phyloP scores from a whole-genome alignment of 2,113 vertebrate species.

The Saguinus imperator region DNA sequence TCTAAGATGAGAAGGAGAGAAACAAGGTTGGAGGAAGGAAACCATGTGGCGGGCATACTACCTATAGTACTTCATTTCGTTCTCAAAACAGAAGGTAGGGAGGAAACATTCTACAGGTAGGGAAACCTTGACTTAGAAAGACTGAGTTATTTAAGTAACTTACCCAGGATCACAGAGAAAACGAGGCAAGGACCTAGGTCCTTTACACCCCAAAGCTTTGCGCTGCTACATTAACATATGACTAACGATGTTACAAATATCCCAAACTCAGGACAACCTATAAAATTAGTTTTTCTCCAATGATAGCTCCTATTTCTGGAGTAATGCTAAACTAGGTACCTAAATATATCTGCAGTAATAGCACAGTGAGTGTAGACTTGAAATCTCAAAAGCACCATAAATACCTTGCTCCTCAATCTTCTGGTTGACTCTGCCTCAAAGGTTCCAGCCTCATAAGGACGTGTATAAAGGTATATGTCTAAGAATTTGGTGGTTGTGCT shows the following conservation, averaged over 20 bases:
- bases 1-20: constrained; percentile 33
- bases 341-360: not conserved
- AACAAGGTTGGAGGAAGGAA: not conserved
- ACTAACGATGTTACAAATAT: not conserved
- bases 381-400: not conserved
- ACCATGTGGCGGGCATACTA: not conserved
- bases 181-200: not conserved
- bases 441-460: not conserved
- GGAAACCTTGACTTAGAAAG: not conserved
- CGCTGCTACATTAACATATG: not conserved
- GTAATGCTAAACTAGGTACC: not conserved
- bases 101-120: not conserved
- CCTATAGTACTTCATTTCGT: not conserved
- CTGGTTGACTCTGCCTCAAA: not conserved
- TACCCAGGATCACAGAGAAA: not conserved
- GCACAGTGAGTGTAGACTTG: not conserved
- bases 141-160: too few relatives aligned
- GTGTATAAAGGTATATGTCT: not conserved
- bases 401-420: not conserved
- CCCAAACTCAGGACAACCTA: not conserved
- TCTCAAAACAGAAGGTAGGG: constrained; percentile 5
- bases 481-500: not conserved
- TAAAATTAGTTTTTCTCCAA: not conserved
- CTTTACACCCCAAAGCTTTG: not conserved
- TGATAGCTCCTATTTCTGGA: constrained; percentile 16